Base-by-base conservation (phyloP, 2,797 vertebrate genomes). In the Enteromius argenteus region DNA sequence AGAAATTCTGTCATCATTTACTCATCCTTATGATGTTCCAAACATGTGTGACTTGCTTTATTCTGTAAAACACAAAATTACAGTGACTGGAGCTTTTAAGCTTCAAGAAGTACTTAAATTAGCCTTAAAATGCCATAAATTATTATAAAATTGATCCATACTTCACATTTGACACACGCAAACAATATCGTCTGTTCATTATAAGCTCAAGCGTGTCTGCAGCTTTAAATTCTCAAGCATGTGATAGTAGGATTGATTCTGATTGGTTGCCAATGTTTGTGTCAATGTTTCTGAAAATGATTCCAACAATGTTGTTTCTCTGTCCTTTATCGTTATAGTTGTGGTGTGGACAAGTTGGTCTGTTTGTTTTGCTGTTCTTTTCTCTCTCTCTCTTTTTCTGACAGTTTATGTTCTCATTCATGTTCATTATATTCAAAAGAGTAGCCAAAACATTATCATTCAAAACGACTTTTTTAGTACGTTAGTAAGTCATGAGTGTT, bases 1-100 rank as follows among this genome's bases (percentile, higher is more conserved):
- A 35, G 6, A 2, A n/a, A 21, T 49, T 19, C 4, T 11, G 44
- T 51, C 15, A 72, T 49, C 2, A 19, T 21, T 27, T 32, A 21
- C 44, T 73, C 69, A 72, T 72, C 68, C n/a, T 71, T 7, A 27
- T 49, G 23, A 49, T 49, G 44, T 49, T 51, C 44, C 7, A 73
- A 73, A 46, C 42, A 44, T 46, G 68, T 46, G 23, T 46, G 13
- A 72, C 14, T 51, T 19, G 1, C 27, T 32, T 35, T 73, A 15
- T 32, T 32, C 27, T 49, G 4, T 51, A 42, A 30, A 46, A 46
- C 42, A 19, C 9, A 30, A 13, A 5, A 69, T 19, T 19, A 49
- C 23, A 17, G 68, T 32, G 9, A 75, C 30, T 37, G 11, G 30
- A 56, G 11, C 11, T 4, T 56, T 23, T 4, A 37, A 6, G 17